phyloP scores from a whole-genome alignment of 1,140 invertebrate species.

The Drosophila lini region DNA sequence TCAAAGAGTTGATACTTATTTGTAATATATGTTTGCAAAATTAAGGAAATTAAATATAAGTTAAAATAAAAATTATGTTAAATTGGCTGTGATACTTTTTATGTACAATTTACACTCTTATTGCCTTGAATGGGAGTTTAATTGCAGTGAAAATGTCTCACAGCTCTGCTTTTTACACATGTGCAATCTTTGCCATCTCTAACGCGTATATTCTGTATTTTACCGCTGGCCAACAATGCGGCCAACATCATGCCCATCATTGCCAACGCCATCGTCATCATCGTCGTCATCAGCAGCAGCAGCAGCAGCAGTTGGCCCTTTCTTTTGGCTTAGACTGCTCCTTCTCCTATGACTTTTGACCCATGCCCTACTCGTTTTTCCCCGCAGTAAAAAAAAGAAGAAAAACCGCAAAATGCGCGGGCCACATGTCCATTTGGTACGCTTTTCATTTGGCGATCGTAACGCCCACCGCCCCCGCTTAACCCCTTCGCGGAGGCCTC shows the following conservation, averaged over 20 bases:
- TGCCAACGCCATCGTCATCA: conserved; percentile 19
- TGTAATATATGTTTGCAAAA: no score
- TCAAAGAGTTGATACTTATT: no score
- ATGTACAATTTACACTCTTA: no score
- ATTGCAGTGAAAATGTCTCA: no score
- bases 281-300: conserved; percentile 13
- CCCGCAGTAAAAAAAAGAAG: conserved; percentile 8
- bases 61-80: no score
- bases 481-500: not conserved
- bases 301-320: conserved; percentile 43
- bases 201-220: conserved; percentile 1
- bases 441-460: conserved; percentile 69
- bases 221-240: conserved; percentile 33
- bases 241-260: conserved; percentile 26
- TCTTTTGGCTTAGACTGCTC: conserved; percentile 45
- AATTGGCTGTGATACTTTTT: no score
- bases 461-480: conserved; percentile 22
- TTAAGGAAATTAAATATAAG: no score
- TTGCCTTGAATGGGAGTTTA: no score
- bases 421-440: conserved; percentile 67
- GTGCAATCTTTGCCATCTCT: conserved; percentile 4
- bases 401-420: conserved; percentile 66
- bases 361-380: conserved; percentile 10
- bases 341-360: conserved; percentile 22
- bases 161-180: no score